Evolutionary conservation across 2,888 invertebrate genomes (phyloP).

Genomic region (Drosophila austrosaltans): DNA sequence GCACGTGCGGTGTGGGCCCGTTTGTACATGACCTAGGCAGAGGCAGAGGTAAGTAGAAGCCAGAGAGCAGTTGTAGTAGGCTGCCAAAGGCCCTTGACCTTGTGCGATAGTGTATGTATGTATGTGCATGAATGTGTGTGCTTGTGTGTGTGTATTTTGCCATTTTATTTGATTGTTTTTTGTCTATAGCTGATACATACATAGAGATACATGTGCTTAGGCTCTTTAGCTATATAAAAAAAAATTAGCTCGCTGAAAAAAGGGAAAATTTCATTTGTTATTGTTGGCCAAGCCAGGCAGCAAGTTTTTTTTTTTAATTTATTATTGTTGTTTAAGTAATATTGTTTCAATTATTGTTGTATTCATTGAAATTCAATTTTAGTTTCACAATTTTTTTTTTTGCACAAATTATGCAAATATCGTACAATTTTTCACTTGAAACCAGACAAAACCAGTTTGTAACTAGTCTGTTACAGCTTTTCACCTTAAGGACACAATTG

Average conservation of each 20-base stretch:
- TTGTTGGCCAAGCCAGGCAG: slow-evolving; percentile 6
- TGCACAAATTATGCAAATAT: slow-evolving; percentile 7
- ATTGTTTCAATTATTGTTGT: neutral
- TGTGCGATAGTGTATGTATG: slow-evolving; percentile 38
- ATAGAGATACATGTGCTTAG: slow-evolving; percentile 52
- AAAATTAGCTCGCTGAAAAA: slow-evolving; percentile 37
- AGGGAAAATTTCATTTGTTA: slow-evolving; percentile 11
- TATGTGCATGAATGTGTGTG: neutral
- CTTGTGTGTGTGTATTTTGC: neutral
- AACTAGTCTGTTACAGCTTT: neutral
- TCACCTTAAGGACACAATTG: slow-evolving; percentile 8
- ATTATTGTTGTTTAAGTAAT: neutral
- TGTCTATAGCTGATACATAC: slow-evolving; percentile 44
- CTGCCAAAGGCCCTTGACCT: slow-evolving; percentile 70
- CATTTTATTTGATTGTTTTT: slow-evolving; percentile 13
- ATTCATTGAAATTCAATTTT: neutral
- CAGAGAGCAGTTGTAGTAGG: slow-evolving; percentile 22
- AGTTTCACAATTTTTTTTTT: neutral
- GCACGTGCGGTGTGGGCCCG: slow-evolving; percentile 35
- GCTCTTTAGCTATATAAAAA: slow-evolving; percentile 20
- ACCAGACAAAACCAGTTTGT: neutral
- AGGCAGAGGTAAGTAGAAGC: neutral
- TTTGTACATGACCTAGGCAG: slow-evolving; percentile 64
- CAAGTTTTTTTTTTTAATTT: neutral
- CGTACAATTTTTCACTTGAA: neutral